phyloP scores from a whole-genome alignment of 1,140 invertebrate species.

The Lepidurus couesii region DNA sequence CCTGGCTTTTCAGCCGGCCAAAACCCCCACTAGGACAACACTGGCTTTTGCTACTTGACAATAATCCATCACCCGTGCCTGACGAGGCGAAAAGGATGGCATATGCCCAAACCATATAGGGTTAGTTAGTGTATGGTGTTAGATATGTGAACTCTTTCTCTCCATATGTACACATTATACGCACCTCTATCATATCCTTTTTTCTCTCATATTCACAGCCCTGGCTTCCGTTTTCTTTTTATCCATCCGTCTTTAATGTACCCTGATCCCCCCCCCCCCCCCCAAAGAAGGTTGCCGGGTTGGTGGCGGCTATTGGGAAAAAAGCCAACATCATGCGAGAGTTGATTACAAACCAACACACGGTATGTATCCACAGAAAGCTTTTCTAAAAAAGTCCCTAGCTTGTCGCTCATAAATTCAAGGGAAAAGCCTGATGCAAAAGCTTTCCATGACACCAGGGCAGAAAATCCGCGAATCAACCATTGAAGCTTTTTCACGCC shows the following conservation, averaged over 20 bases:
- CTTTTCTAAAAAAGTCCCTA: background rate
- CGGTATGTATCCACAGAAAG: background rate
- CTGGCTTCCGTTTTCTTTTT: background rate
- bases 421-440: background rate
- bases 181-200: background rate
- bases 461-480: too few relatives aligned
- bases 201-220: background rate
- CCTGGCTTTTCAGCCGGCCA: background rate
- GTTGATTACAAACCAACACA: constrained; percentile 15
- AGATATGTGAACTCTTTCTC: background rate
- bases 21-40: too few relatives aligned
- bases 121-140: background rate
- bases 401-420: background rate
- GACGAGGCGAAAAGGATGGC: background rate
- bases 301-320: background rate
- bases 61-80: background rate
- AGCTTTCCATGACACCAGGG: background rate
- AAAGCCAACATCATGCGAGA: constrained; percentile 18
- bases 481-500: too few relatives aligned
- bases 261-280: too few relatives aligned
- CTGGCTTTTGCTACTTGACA: too few relatives aligned
- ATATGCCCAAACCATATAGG: background rate
- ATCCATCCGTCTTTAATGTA: too few relatives aligned
- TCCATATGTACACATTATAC: too few relatives aligned
- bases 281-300: background rate